Evolutionary conservation across 2,888 invertebrate genomes (phyloP), one percentile per base, ranked within the genome.

Genomic region (Philopedon plagiatum): DNA sequence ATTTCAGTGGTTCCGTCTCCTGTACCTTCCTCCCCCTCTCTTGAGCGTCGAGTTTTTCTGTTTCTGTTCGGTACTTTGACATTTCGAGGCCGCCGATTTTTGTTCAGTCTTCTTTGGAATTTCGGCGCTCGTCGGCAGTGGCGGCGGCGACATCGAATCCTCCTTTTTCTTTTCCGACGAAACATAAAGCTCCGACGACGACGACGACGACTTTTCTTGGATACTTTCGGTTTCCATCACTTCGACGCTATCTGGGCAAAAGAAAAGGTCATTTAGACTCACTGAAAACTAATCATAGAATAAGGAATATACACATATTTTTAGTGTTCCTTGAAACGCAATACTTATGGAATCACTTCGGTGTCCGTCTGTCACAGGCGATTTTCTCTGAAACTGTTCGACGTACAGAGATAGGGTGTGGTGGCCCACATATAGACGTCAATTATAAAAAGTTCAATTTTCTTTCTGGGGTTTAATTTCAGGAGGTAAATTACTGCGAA

Each of bases 221-320:
- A 2, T 41, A 19, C n/a, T 63, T 54, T 63, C 65, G 2, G 41
- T 56, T 29, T 65, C 65, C 65, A 65, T 65, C 18, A 65, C 56
- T 29, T 65, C 65, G 9, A n/a, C 21, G 13, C 56, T 19, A 23
- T 29, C 65, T 60, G n/a, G n/a, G n/a, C n/a, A 21, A n/a, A 60
- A 23, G 5, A 41, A 41, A 15, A 2, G 15, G 15, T 5, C n/a
- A n/a, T n/a, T n/a, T n/a, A n/a, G n/a, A n/a, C n/a, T n/a, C n/a
- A n/a, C n/a, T n/a, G n/a, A n/a, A n/a, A n/a, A 15, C 7, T 29
- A 23, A 54, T 51, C 1, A 9, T 5, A 32, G n/a, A 34, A 8
- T 34, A n/a, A n/a, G n/a, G n/a, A n/a, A n/a, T 34, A 4, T 34
- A 3, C 11, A 11, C 34, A 2, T 26, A 26, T 26, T 5, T 26